Evolutionary conservation across 2,113 vertebrate genomes (phyloP), one percentile per base, ranked within the genome.

Genomic region (Gadus chalcogrammus): DNA sequence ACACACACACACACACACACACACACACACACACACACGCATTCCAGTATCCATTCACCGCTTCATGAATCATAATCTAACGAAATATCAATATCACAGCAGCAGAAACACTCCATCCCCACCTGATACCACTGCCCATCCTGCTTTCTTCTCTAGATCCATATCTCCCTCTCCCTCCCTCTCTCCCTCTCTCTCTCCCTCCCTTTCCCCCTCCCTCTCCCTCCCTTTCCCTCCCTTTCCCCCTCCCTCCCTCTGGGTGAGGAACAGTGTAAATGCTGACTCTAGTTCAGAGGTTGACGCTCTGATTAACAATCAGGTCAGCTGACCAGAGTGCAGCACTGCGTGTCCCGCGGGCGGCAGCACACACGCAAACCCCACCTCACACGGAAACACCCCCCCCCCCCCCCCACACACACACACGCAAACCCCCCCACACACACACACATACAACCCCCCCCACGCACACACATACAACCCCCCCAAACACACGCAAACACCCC

Each of bases 231-330:
- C 28, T 31, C 28, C 4, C 2, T 31, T 31, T 4, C 76, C 35
- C 60, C 5, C 31, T 31, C 31, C 5, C 31, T 31, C 31, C 31
- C 42, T 20, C 0, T 18, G 69, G n/a, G 68, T 77, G 60, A 24
- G 18, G 22, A 24, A 58, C 16, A 6, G 56, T 65, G 24, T 79
- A 71, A 77, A 76, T 28, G 67, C 73, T 76, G 70, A 69, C 76
- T 24, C 22, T 81, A 81, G 78, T 66, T 82, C 64, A 59, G 66
- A 84, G 67, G 83, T 31, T 71, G 72, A 83, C 53, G 67, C 73
- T 81, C 77, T 84, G 84, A 84, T 88, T 79, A 85, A 81, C 80
- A 85, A 78, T 52, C 74, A 83, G 79, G 71, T 68, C 76, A 76
- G 69, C 81, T 66, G 62, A 76, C 52, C 63, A 6, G 31, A 31